Percentiles rank a stretch among this genome's conserved stretches.
Evolutionary conservation across 92 coral and sea anemone genomes (phyloP).

Genomic region (Desmophyllum pertusum): DNA sequence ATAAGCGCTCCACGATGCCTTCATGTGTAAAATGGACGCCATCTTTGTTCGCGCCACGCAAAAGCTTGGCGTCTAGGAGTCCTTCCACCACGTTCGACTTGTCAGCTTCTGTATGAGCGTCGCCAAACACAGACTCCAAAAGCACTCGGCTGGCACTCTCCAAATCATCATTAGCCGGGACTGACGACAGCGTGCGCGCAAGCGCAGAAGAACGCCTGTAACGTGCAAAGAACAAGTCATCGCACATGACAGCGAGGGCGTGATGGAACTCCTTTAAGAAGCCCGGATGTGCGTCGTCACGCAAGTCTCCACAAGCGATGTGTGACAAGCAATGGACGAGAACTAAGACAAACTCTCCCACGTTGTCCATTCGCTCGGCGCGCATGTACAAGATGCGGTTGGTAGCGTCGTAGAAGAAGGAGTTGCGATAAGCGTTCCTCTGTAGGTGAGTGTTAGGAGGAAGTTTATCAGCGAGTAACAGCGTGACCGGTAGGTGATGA

Average conservation of each 20-base stretch:
- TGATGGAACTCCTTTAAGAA: conserved; percentile 98
- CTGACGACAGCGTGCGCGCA: conserved; percentile 76
- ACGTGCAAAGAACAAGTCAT: conserved; percentile 98
- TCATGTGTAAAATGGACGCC: conserved; percentile 98
- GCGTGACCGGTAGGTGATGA: conserved; percentile 93
- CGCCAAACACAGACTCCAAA: conserved; percentile 84
- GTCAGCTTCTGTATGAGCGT: conserved; percentile 79
- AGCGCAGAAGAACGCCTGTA: conserved; percentile 95
- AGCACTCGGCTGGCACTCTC: conserved; percentile 78
- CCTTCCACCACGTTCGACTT: conserved; percentile 89
- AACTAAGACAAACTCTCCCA: conserved; percentile 94
- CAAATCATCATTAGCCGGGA: conserved; percentile 60
- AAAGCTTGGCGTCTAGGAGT: conserved; percentile 84
- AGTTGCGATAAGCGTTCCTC: conserved; percentile 96
- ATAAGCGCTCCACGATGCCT: conserved; percentile 83
- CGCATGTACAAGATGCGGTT: conserved; percentile 95
- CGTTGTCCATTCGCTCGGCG: conserved; percentile 92
- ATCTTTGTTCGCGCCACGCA: conserved; percentile 92
- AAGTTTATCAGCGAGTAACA: conserved; percentile 91
- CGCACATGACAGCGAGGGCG: conserved; percentile 91
- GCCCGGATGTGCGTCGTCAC: conserved; percentile 95
- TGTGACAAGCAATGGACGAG: conserved; percentile 95
- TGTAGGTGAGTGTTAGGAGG: conserved; percentile 92
- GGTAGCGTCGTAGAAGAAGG: conserved; percentile 95
- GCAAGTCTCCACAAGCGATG: conserved; percentile 91